Conservation (phyloP, 1,140 invertebrate genomes). For the Calliopsis andreniformis region DNA sequence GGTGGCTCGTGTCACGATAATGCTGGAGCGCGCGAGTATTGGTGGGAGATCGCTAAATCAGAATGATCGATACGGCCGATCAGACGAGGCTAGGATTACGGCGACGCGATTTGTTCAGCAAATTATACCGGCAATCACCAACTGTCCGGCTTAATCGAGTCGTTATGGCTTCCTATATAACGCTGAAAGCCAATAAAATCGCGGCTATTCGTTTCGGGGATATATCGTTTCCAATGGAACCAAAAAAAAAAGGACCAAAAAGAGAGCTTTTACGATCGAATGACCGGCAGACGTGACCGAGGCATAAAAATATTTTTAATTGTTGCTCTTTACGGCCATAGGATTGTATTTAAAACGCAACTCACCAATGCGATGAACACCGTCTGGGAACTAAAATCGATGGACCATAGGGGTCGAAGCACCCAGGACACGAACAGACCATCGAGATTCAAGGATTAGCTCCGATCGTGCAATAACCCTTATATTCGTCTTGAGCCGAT, state of each 20-base stretch:
- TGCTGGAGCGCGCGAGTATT: slow-evolving; percentile 37
- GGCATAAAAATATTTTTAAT: slow-evolving; percentile 64
- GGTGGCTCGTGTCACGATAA: slow-evolving; percentile 37
- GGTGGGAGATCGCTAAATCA: slow-evolving; percentile 58
- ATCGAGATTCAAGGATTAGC: slow-evolving; percentile 1
- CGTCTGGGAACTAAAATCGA: background rate
- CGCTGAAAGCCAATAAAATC: slow-evolving; percentile 65
- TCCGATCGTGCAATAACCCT: background rate
- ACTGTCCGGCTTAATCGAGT: slow-evolving; percentile 68
- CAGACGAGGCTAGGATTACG: slow-evolving; percentile 60
- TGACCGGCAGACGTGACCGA: slow-evolving; percentile 29
- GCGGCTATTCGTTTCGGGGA: slow-evolving; percentile 46
- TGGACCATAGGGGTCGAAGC: background rate
- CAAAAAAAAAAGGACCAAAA: background rate
- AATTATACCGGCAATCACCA: slow-evolving; percentile 68
- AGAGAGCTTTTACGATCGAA: slow-evolving; percentile 46
- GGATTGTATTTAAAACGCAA: slow-evolving; percentile 12
- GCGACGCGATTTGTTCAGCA: slow-evolving; percentile 65
- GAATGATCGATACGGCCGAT: slow-evolving; percentile 62
- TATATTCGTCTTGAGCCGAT: slow-evolving; percentile 20
- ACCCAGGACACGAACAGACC: background rate
- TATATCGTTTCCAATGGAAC: slow-evolving; percentile 34
- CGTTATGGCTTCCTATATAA: slow-evolving; percentile 64
- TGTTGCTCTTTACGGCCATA: slow-evolving; percentile 13
- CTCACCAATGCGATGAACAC: background rate